Evolutionary conservation across 64 coral and sea anemone species (phyloP).

Genomic region (Actinia tenebrosa): DNA sequence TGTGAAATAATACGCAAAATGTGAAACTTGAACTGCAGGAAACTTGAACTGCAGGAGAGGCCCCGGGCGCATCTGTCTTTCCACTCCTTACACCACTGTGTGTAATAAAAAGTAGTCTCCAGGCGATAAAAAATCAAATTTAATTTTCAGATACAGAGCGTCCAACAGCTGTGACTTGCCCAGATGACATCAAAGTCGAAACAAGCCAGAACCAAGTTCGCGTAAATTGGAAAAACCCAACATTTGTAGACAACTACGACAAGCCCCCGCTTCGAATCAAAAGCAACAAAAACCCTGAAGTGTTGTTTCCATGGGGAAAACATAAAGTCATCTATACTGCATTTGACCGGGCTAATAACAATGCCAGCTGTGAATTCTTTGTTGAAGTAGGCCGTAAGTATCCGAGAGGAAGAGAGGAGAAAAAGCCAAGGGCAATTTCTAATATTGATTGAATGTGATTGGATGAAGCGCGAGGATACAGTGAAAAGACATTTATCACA

Average conservation of each 20-base stretch:
- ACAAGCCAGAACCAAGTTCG: conserved; percentile 45
- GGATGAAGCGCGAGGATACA: too few relatives aligned
- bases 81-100: too few relatives aligned
- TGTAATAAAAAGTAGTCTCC: too few relatives aligned
- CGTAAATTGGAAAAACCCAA: conserved; percentile 77
- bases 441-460: too few relatives aligned
- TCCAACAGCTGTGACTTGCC: conserved; percentile 62
- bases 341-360: conserved; percentile 72
- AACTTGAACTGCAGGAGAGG: too few relatives aligned
- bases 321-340: conserved; percentile 67
- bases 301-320: conserved; percentile 60
- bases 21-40: too few relatives aligned
- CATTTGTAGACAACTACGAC: conserved; percentile 83
- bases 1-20: too few relatives aligned
- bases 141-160: conserved; percentile 59
- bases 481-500: too few relatives aligned
- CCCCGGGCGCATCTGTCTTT: too few relatives aligned
- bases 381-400: conserved; percentile 82
- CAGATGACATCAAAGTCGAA: conserved; percentile 46
- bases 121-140: not conserved
- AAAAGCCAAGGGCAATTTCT: too few relatives aligned
- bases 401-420: too few relatives aligned
- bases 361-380: conserved; percentile 73
- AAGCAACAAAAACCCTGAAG: conserved; percentile 69
- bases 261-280: conserved; percentile 40